Base-by-base conservation (phyloP, 2,113 vertebrate genomes). In the Marmota flaviventris region DNA sequence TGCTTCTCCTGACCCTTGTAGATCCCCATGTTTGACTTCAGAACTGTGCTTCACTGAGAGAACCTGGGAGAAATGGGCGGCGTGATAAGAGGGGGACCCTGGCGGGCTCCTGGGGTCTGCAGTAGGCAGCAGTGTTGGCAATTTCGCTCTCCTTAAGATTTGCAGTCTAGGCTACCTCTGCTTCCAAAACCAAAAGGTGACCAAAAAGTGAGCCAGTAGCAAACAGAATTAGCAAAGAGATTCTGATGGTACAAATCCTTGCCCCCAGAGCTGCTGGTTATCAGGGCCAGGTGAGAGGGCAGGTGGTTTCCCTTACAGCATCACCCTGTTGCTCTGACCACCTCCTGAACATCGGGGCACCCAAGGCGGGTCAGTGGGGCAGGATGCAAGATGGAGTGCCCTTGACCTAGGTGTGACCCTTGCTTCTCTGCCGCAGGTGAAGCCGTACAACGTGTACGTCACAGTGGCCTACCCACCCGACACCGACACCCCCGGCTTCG, bases 401-500 rank as follows among this genome's bases (percentile, higher is more conserved):
- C 2, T 18, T 37, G 5, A 42, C 86, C n/a, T 65, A 14, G 61
- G 5, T 79, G 14, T 16, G 0, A 3, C 0, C 79, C 51, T 76
- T 67, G 42, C 93, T 78, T 97, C 75, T 84, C 42, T 87, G 91
- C 95, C 76, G 61, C 98, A 99, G 99, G 99, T 99, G 92, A 99
- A 99, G 98, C 99, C 99, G 0, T 99, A 99, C 88, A 99, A 99
- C n/a, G 98, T 99, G 98, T 99, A 99, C 3, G 16, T 99, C 93
- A 99, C 99, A 0, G 98, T 99, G 94, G 99, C 99, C 34, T 99
- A 99, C 97, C 99, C 99, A 10, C 99, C 99, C 13, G 99, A 99
- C 98, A 99, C 99, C 0, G 99, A 99, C 96, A 99, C 99, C 18
- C 99, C 99, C 86, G 99, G 99, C 42, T 98, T 99, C 94, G 99